Evolutionary conservation across 2,113 vertebrate species (phyloP).

Genomic region (Coptodon bakossiorum): DNA sequence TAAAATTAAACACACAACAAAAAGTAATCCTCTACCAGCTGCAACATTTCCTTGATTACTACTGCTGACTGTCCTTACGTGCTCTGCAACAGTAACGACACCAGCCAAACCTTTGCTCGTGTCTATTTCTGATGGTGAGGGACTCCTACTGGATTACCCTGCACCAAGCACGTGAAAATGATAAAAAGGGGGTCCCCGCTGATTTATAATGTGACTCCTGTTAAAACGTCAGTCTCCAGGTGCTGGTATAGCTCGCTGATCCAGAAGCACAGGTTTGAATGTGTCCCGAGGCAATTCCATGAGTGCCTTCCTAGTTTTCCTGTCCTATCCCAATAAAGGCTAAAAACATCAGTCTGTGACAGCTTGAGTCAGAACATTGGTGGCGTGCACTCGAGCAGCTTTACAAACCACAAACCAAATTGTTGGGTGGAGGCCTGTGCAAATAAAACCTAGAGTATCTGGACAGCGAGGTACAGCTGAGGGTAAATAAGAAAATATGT

Average conservation of each 20-base stretch:
- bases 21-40: neutral
- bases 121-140: neutral
- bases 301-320: neutral
- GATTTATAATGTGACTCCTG: neutral
- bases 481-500: neutral
- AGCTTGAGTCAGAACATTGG: neutral
- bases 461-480: neutral
- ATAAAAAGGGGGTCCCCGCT: neutral
- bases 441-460: neutral
- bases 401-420: neutral
- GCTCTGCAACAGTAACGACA: neutral
- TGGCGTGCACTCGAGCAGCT: neutral
- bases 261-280: neutral
- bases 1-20: neutral
- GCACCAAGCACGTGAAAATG: neutral
- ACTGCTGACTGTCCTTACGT: neutral
- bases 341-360: neutral
- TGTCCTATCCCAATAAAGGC: neutral
- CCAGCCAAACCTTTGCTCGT: neutral
- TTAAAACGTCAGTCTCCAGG: neutral
- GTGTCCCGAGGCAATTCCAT: neutral
- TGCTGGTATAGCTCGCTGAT: neutral
- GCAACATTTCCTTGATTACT: neutral
- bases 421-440: neutral
- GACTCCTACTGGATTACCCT: neutral